Evolutionary conservation across 1,140 invertebrate genomes (phyloP), one percentile per base, ranked within the genome.

Genomic region (Euwallacea similis): DNA sequence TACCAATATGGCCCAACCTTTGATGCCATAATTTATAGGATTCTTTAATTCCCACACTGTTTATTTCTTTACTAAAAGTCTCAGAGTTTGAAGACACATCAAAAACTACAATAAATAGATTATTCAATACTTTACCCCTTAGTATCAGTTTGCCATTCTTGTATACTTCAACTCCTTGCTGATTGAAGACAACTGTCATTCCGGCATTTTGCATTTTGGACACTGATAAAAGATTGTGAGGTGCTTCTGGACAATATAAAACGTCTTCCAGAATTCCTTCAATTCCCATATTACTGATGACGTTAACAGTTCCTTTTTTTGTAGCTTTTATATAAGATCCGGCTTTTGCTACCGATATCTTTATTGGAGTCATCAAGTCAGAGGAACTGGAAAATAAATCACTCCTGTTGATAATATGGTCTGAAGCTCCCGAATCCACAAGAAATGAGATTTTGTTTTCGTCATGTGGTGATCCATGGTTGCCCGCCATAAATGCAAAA

Each of bases 241-340:
- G 21, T 33, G 1, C 21, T 33, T 33, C 21, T 33, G 21, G 21
- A 33, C 42, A 62, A 62, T 8, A 60, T 8, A 67, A 43, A 15
- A 58, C 53, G 41, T 67, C 42, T 58, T 67, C 53, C 50, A 67
- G 16, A 9, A 15, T 61, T 10, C 58, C 58, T n/a, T 33, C 10
- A 41, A 61, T 9, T 42, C 58, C 58, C 11, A 61, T 9, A 42
- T 61, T 61, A 10, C 8, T 61, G 10, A 42, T 43, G 11, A 61
- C 41, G 16, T 61, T 61, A n/a, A 61, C 8, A 13, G 11, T 13
- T 43, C 58, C 58, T 11, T 7, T 10, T 61, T 61, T 61, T 15
- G 41, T 41, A 41, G 41, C 58, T 8, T 8, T 41, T 11, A 61
- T 43, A 42, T 7, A 9, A 8, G 16, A 8, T 11, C 15, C 41